Base-by-base conservation (phyloP, 92 coral and sea anemone genomes). In the Ricordea florida region DNA sequence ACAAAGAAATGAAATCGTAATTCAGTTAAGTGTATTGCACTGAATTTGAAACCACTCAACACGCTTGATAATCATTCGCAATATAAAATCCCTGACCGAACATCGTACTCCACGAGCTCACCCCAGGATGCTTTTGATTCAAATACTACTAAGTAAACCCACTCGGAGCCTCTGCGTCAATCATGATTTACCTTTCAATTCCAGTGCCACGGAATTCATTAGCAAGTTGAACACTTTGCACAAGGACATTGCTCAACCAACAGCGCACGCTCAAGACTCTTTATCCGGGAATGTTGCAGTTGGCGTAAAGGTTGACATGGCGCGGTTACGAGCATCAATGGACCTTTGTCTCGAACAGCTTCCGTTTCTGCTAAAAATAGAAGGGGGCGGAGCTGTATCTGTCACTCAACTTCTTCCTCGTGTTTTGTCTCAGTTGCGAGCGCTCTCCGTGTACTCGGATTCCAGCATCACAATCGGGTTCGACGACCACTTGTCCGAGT, bases 401-500 rank as follows among this genome's bases (percentile, higher is more conserved):
- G 80, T 80, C 57, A 71, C 72, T 24, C 76, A 67, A 26, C 85
- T 91, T 15, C 63, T 87, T 16, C 97, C 98, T n/a, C 82, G 92
- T 33, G 97, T 93, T 33, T 72, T 93, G 49, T 93, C 98, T 14
- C 98, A 93, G 79, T 76, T 93, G 59, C 97, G 97, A 1, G 98
- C 98, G 1, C 42, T 93, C 65, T 93, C 98, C 21, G 83, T 87
- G 67, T 85, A 85, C 61, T 90, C 93, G 0, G 98, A 93, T 81
- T 43, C 93, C 5, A 78, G 87, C 37, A 91, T 92, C 63, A 58
- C 82, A 11, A 57, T 76, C 21, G 80, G 91, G 24, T 51, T 78
- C 24, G 79, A 68, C 0, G 96, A 87, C 10, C 78, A 66, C 10
- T 57, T 86, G 52, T 81, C 98, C 5, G 97, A 93, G 91, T 74